A percentile compares a stretch with the other conserved stretches of the same genome.
Conservation (phyloP, 1,140 invertebrate species). For the Leguminivora glycinivorella region DNA sequence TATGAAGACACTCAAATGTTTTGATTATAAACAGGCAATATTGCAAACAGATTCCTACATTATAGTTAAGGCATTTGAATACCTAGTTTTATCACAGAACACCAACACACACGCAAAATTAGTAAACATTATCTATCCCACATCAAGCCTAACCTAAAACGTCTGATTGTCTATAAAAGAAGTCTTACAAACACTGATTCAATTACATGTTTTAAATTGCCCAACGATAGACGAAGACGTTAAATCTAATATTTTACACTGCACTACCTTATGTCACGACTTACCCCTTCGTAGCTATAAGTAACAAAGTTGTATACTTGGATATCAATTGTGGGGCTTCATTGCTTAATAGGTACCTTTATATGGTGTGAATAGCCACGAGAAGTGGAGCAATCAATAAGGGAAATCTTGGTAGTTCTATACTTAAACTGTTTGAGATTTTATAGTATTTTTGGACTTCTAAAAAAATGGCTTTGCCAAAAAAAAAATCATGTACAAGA, state of each 20-base stretch:
- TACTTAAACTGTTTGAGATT: background rate
- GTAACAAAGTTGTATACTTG: constrained; percentile 25
- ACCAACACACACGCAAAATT: no score
- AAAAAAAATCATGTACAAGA: no score
- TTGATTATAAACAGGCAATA: no score
- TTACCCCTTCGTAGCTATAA: background rate
- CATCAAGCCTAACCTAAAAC: background rate
- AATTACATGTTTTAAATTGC: background rate
- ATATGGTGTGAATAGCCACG: constrained; percentile 36
- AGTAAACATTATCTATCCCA: background rate
- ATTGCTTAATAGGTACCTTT: constrained; percentile 38
- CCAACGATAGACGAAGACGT: background rate
- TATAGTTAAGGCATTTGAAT: no score
- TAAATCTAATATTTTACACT: constrained; percentile 5
- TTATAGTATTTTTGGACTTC: no score
- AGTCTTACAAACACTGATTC: constrained; percentile 5
- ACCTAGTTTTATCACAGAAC: no score
- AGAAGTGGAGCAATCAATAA: constrained; percentile 2
- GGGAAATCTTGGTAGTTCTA: background rate
- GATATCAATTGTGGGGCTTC: constrained; percentile 41
- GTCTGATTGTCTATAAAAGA: background rate
- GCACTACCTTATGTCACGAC: background rate
- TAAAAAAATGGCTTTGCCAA: no score
- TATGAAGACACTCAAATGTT: no score
- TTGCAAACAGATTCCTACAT: no score